Evolutionary conservation across 2,113 vertebrate genomes (phyloP), one percentile per base, ranked within the genome.

Genomic region (Rhagologus leucostigma): DNA sequence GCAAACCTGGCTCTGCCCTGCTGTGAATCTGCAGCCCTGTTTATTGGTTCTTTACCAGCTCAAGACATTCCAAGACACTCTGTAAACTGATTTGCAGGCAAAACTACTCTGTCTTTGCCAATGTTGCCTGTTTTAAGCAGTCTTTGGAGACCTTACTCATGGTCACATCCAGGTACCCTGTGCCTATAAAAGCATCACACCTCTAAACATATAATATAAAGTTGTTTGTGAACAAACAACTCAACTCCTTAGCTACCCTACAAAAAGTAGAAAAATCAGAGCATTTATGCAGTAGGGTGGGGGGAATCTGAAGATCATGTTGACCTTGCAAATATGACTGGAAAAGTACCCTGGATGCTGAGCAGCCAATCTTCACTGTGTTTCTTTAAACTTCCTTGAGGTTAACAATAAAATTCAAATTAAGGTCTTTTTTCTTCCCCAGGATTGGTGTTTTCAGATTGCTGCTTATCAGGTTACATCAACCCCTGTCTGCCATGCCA

Each of bases 401-500:
- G 56, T 89, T 87, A 85, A 76, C 60, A 91, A 67, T 63, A 92
- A 90, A 90, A 95, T 81, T 87, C 65, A 95, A 95, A 95, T 94
- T 41, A 78, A 69, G 32, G 37, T 37, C 32, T 73, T 56, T 62
- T 71, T 95, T 84, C 65, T 96, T 53, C 65, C 49, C 62, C 74
- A 39, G 69, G 44, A 87, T 47, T 73, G 77, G 37, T 94, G 70
- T 84, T 84, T 94, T 65, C 57, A 84, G 91, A 60, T 65, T 81
- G 69, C 39, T 95, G 62, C 69, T 94, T 89, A 87, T 92, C 80
- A 52, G 49, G 49, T 79, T 91, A 60, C 80, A 89, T 93, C 94
- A 89, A 32, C 44, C 82, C 49, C 65, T 53, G 49, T 87, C n/a
- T 89, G 52, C 65, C 3, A 2, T 13, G 16, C 69, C 87, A 74